These are phyloP conservation scores for Aegotheles bennettii DNA, from an alignment of 2,113 vertebrate genomes.

Conservation along the genomic window DNA sequence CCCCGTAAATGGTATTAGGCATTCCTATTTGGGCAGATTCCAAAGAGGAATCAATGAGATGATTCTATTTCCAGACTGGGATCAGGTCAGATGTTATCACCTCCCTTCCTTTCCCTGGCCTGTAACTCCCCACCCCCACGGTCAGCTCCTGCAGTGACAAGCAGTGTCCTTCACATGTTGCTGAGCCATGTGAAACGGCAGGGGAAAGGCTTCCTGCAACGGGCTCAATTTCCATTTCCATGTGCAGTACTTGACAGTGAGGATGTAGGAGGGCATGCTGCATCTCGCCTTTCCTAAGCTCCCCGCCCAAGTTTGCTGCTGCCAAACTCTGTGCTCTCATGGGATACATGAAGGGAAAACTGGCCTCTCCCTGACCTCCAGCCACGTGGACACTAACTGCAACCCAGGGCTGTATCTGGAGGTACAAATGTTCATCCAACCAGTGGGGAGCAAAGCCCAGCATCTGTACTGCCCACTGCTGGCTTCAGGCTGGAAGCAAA, in stretches of 20 bases:
- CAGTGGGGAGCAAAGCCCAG: neutral
- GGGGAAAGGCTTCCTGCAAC: conserved; percentile 16
- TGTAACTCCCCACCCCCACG: neutral
- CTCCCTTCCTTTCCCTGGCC: conserved; percentile 34
- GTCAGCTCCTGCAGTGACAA: neutral
- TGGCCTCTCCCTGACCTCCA: neutral
- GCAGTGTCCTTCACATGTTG: conserved; percentile 42
- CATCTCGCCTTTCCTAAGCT: neutral
- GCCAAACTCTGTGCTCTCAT: neutral
- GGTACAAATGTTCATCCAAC: neutral
- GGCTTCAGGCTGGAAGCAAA: neutral
- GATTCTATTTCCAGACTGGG: neutral
- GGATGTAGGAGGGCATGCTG: neutral
- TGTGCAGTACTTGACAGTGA: neutral
- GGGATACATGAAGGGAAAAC: fast-evolving
- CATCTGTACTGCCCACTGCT: neutral
- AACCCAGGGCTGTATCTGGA: neutral
- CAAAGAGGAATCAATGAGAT: neutral
- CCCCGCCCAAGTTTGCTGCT: neutral
- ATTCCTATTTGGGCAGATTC: neutral
- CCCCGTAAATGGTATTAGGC: neutral
- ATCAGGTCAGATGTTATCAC: neutral
- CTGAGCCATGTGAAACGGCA: conserved; percentile 8
- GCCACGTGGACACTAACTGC: neutral
- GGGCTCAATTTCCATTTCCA: neutral